Evolutionary conservation across 2,797 vertebrate species (phyloP).

Genomic region (Oreonectes daqikongensis): DNA sequence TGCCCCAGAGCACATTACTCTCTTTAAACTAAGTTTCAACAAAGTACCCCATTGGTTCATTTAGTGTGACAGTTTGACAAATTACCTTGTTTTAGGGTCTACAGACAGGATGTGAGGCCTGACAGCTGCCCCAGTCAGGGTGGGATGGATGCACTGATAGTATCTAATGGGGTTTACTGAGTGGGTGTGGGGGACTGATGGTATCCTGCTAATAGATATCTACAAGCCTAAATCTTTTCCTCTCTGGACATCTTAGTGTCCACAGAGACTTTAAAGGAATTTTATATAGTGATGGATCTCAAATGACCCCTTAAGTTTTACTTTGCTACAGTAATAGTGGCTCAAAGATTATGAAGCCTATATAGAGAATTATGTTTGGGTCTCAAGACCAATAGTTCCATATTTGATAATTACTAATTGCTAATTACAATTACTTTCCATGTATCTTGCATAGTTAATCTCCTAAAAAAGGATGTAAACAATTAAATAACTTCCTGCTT

Average conservation of each 20-base stretch:
- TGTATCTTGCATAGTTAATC: conserved; percentile 41
- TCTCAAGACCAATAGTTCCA: not conserved
- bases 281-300: conserved; percentile 9
- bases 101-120: conserved; percentile 76
- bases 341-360: not conserved
- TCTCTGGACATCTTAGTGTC: conserved; percentile 23
- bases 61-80: conserved; percentile 77
- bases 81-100: conserved; percentile 61
- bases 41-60: conserved; percentile 71
- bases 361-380: not conserved
- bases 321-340: not conserved
- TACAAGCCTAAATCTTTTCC: conserved; percentile 57
- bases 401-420: conserved; percentile 30
- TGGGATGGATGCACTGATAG: conserved; percentile 63
- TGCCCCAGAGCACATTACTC: conserved; percentile 52
- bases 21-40: conserved; percentile 46
- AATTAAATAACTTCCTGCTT: conserved; percentile 57
- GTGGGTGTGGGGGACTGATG: conserved; percentile 72
- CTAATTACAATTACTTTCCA: conserved; percentile 46
- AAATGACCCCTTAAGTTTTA: not conserved
- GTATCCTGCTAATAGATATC: conserved; percentile 70
- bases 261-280: conserved; percentile 43
- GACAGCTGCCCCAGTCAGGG: conserved; percentile 71
- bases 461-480: conserved; percentile 49
- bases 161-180: conserved; percentile 63